These are phyloP conservation scores for Kryptolebias ocellatus DNA, from an alignment of 2,797 vertebrate species.

Conservation along the genomic window DNA sequence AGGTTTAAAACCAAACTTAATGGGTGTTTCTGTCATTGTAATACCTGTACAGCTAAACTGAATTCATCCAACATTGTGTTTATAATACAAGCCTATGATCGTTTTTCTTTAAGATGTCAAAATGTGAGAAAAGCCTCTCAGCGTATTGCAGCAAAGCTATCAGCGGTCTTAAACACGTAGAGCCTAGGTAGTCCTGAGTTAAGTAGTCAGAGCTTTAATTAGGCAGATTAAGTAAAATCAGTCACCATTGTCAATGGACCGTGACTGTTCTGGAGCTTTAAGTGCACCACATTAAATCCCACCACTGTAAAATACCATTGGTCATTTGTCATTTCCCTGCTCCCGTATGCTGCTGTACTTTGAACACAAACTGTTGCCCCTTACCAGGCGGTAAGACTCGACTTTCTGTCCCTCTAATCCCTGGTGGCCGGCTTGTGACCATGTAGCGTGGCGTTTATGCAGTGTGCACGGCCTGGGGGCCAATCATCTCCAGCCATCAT, in stretches of 20 bases:
- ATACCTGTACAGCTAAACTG: too few species aligned
- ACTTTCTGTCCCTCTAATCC: constrained; percentile 76
- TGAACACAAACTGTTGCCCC: constrained; percentile 44
- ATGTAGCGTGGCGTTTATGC: constrained; percentile 72
- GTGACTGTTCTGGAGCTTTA: constrained; percentile 16
- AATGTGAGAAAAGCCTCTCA: background rate
- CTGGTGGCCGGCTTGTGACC: constrained; percentile 74
- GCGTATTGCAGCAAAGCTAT: constrained; percentile 8
- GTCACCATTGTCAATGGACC: constrained; percentile 25
- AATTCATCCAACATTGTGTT: too few species aligned
- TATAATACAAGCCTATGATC: too few species aligned
- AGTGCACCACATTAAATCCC: constrained; percentile 30
- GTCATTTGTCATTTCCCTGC: constrained; percentile 53
- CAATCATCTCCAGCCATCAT: constrained; percentile 83
- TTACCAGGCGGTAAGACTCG: constrained; percentile 43
- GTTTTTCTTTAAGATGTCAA: too few species aligned
- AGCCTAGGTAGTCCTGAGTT: background rate
- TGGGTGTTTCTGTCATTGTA: too few species aligned
- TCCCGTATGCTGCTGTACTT: constrained; percentile 56
- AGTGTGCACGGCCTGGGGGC: constrained; percentile 69
- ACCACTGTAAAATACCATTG: constrained; percentile 43
- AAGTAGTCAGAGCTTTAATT: constrained; percentile 30
- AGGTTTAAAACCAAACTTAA: background rate
- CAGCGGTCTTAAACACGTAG: background rate
- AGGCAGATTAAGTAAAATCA: constrained; percentile 34